These are phyloP conservation scores for Nasonia giraulti DNA, from an alignment of 1,140 invertebrate species.

Conservation along the genomic window DNA sequence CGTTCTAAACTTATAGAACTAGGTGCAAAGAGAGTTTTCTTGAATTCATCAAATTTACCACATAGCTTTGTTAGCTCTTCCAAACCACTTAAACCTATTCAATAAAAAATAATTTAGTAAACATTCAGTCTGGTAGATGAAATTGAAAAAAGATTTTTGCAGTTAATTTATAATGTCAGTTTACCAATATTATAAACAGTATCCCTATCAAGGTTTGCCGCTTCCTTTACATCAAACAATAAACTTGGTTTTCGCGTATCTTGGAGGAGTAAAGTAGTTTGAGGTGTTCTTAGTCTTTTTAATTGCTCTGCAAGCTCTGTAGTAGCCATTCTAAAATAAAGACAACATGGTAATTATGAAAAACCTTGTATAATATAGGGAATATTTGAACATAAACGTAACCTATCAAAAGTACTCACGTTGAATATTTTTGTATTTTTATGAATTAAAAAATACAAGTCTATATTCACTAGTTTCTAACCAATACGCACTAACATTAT, in stretches of 20 bases:
- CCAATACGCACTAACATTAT: not conserved
- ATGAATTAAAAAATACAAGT: not conserved
- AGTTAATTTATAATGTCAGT: not conserved
- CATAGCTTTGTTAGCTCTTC: constrained; percentile 86
- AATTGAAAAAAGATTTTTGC: not conserved
- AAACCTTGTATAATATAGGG: not conserved
- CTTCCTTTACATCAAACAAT: constrained; percentile 91
- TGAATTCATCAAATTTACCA: constrained; percentile 82
- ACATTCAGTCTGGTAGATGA: not conserved
- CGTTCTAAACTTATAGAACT: constrained; percentile 86
- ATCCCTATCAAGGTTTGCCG: constrained; percentile 87
- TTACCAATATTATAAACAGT: constrained; percentile 89
- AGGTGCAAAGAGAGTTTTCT: constrained; percentile 84
- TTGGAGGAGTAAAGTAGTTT: constrained; percentile 82
- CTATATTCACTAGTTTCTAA: not conserved
- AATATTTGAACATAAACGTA: constrained; percentile 7
- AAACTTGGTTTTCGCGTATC: constrained; percentile 86
- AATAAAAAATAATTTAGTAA: constrained; percentile 48
- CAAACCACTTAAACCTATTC: constrained; percentile 83
- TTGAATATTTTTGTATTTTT: constrained; percentile 11
- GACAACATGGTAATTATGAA: constrained; percentile 16
- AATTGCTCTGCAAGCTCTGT: constrained; percentile 87
- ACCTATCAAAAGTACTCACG: constrained; percentile 22
- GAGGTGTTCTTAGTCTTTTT: constrained; percentile 85
- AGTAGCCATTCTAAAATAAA: constrained; percentile 75